These are phyloP conservation scores for Sminthopsis crassicaudata DNA, from an alignment of 2,113 vertebrate species.

Conservation along the genomic window DNA sequence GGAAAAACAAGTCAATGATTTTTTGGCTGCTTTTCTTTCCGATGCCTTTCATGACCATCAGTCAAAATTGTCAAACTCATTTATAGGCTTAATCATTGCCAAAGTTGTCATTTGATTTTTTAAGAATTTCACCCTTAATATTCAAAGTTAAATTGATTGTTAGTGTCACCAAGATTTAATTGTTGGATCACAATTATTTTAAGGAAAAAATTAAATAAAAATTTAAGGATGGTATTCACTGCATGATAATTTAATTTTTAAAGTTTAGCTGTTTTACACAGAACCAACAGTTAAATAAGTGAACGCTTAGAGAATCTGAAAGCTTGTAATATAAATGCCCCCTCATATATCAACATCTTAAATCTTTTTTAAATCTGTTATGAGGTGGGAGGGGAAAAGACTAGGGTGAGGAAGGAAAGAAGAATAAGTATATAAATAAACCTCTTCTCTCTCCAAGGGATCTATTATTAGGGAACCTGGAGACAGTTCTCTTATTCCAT, in stretches of 20 bases:
- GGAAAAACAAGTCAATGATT: neutral
- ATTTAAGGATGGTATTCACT: slow-evolving; percentile 14
- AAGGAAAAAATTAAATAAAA: neutral
- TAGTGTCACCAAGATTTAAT: slow-evolving; percentile 18
- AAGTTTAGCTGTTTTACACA: neutral
- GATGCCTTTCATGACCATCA: neutral
- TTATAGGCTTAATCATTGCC: slow-evolving; percentile 18
- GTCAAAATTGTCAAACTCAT: neutral
- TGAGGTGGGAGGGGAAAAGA: neutral
- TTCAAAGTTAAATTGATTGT: neutral
- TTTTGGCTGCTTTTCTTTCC: neutral
- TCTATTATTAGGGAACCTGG: neutral
- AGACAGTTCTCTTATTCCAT: no score
- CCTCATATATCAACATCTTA: neutral
- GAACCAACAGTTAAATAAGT: neutral
- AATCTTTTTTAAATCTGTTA: neutral
- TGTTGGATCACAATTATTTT: slow-evolving; percentile 16
- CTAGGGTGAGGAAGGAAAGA: neutral
- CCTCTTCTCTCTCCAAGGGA: neutral
- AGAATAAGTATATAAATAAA: neutral
- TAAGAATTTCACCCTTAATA: neutral
- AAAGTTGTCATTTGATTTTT: neutral
- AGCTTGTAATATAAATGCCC: neutral
- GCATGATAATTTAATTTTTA: neutral
- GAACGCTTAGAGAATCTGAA: neutral